Base-by-base conservation (phyloP, 2,113 vertebrate genomes). In the Zootoca vivipara region DNA sequence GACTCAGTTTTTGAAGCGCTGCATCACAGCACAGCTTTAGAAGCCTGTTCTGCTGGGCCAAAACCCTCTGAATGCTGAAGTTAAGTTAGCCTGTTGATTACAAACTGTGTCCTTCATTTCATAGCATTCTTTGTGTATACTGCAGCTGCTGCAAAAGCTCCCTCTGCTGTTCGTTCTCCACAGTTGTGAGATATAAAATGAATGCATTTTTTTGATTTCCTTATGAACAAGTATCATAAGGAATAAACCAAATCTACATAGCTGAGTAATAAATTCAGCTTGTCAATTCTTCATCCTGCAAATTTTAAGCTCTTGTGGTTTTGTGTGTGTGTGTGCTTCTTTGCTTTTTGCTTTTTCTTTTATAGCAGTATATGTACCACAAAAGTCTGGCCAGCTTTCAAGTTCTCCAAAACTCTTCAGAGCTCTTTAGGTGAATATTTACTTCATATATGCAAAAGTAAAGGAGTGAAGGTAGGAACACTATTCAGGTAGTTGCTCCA, bases 111-210 rank as follows among this genome's bases (percentile, higher is more conserved):
- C 65, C 28, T 0, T 24, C 62, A 52, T 77, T 84, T 18, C 13
- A 62, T 9, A 72, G 13, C 3, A 2, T 69, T 90, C 85, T 67
- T 74, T 72, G 9, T n/a, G 1, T 20, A 80, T 62, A 38, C 12
- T 87, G 83, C 87, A 90, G 12, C 64, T 92, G 81, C 93, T 94
- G 93, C 93, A 87, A 70, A 94, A 83, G 94, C 95, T 96, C 96
- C 96, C 95, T 96, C 96, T 97, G 94, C 94, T 97, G 96, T 95
- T 73, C 62, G 85, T 70, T 70, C 20, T 38, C 9, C 80, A 18
- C 35, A 56, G 52, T 3, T 67, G 82, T 24, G 13, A 74, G 22
- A 46, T 16, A 88, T 46, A 26, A 91, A 73, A 65, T 5, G 13
- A 78, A 90, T 91, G 84, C 65, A 75, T 46, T 9, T 78, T 40